Base-by-base conservation (phyloP, 2,888 invertebrate genomes). In the Spicauda simplicius region DNA sequence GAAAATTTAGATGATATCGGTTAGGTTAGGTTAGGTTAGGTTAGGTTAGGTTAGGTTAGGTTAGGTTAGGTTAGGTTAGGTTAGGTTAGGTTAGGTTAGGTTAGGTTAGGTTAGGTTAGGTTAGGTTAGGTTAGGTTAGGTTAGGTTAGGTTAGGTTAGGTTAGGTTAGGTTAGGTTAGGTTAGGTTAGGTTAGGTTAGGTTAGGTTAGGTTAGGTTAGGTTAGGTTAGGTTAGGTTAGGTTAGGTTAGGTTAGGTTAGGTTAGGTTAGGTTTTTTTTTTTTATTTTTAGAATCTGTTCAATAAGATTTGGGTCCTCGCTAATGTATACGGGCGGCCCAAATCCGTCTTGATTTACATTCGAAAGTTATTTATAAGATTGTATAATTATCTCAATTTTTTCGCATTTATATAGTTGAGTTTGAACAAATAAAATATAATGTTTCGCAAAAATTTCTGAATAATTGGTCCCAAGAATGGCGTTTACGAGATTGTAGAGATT, bases 21-120 rank as follows among this genome's bases (percentile, higher is more conserved):
- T 52, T 52, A 52, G 52, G 52, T 52, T 52, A 52, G 52, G 52
- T 52, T 52, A 52, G 52, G 37, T 37, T 37, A 37, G 37, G 37
- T 37, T 37, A 37, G 37, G 37, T 53, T 53, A 53, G 53, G 52
- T 52, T 52, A 52, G 52, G 52, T 52, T 52, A 52, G 52, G 37
- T 37, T 37, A 66, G 66, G 64, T 64, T 68, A 68, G 68, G 68
- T 69, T 69, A 70, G 70, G 70, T 70, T 70, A 70, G 70, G 70
- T 70, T 70, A 69, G 69, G 70, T 70, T 70, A 70, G 70, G 70
- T 70, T 70, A 70, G 70, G 70, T 70, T 70, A 70, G 69, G 69
- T 69, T 69, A 67, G 64, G 70, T 63, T 70, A 67, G 64, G 67
- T 68, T 68, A 60, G 61, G 61, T 61, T 62, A 65, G 65, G 69